Evolutionary conservation across 2,888 invertebrate genomes (phyloP), one percentile per base, ranked within the genome.

Genomic region (Brachylomia viminalis): DNA sequence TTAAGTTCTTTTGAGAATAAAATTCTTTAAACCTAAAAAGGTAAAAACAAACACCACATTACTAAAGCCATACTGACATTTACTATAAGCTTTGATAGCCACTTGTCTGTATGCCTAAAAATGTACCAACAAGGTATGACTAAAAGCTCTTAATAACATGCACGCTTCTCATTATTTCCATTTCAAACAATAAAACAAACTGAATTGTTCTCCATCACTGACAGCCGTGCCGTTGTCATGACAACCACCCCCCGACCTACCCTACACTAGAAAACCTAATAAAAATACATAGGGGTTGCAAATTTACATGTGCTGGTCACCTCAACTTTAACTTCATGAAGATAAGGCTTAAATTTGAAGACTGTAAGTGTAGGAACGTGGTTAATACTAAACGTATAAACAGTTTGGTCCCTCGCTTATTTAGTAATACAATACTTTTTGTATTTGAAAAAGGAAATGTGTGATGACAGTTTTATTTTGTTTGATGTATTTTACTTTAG

Each of bases 341-440:
- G 0, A 72, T 83, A 88, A 30, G 27, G 71, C 52, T 58, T 0
- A 58, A 23, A 69, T 80, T 83, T 42, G n/a, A 45, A 17, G 2
- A 11, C 17, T 30, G 30, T 17, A 23, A 20, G 8, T 13, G n/a
- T 62, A 69, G 17, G 17, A 64, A 66, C 20, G 67, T 81, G 75
- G 78, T 75, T 83, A 79, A 73, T 75, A 72, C 72, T 88, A 80
- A 87, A 87, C 89, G 87, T 76, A 88, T 90, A 92, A 92, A 93
- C 92, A 91, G 89, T 90, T 67, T 67, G 90, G 87, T 84, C 92
- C 92, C 93, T 88, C 87, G 91, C 87, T 93, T 93, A 91, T 92
- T 92, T 91, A 92, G 93, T 91, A 93, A 93, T 91, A 90, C 88
- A 90, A 92, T 91, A 91, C 90, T 89, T 88, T 91, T 89, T 80